A percentile compares a stretch with the other conserved stretches of the same genome.
phyloP scores from a whole-genome alignment of 2,888 invertebrate genomes.

The Hydrotaea diabolus region DNA sequence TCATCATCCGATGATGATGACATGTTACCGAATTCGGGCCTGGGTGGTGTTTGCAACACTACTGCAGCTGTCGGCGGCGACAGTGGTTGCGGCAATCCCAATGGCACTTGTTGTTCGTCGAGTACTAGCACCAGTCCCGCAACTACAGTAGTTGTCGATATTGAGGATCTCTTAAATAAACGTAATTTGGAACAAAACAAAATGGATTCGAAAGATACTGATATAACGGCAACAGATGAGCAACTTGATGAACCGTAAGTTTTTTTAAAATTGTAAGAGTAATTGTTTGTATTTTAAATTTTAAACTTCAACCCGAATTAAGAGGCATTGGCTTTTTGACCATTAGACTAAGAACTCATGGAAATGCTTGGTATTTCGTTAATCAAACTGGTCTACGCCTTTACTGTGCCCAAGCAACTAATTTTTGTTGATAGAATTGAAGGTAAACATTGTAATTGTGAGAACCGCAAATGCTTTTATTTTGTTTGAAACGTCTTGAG shows the following conservation, averaged over 20 bases:
- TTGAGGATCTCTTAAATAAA: conserved; percentile 83
- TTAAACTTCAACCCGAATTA: no score
- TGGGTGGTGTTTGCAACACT: conserved; percentile 28
- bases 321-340: no score
- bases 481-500: no score
- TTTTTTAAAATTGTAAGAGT: neutral
- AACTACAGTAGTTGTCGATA: conserved; percentile 82
- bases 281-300: no score
- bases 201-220: conserved; percentile 43
- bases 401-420: no score
- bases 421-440: no score
- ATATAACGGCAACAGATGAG: conserved; percentile 58
- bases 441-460: no score
- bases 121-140: conserved; percentile 73
- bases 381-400: no score
- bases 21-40: conserved; percentile 71
- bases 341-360: no score
- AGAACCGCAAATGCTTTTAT: no score
- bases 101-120: conserved; percentile 75
- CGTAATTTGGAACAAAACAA: conserved; percentile 64
- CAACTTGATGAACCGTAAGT: conserved; percentile 69
- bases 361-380: no score
- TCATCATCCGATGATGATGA: conserved; percentile 79
- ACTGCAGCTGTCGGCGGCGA: conserved; percentile 38
- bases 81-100: conserved; percentile 74